Percentiles rank a stretch among this genome's conserved stretches.
Conservation (phyloP, 2,797 vertebrate genomes). For the Silurus lanzhouensis region DNA sequence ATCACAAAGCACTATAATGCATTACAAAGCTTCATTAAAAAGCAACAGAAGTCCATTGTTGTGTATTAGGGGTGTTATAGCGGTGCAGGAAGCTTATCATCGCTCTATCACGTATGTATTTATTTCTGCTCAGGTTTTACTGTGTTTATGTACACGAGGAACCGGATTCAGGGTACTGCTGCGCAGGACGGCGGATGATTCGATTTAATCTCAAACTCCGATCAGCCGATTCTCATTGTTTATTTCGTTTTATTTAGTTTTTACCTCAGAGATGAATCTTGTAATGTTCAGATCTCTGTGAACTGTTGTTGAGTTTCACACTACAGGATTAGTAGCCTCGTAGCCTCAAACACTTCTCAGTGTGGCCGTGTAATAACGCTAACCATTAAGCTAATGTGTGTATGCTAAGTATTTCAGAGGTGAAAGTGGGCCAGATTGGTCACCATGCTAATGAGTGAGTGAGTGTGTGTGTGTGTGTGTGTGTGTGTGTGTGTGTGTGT, state of each 20-base stretch:
- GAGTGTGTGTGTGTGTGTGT: slow-evolving; percentile 15
- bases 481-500: slow-evolving; percentile 13
- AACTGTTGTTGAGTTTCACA: neutral
- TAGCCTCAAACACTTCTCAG: neutral
- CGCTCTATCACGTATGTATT: too few species aligned
- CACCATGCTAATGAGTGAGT: neutral
- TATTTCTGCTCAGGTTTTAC: too few species aligned
- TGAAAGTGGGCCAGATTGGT: neutral
- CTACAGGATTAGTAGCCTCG: neutral
- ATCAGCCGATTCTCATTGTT: neutral
- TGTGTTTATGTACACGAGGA: neutral
- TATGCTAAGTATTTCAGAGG: neutral
- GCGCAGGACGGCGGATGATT: neutral
- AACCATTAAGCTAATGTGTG: neutral
- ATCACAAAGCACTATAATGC: too few species aligned
- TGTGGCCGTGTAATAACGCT: neutral
- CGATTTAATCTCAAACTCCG: neutral
- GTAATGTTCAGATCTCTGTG: neutral
- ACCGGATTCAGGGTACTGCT: slow-evolving; percentile 9
- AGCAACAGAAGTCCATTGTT: too few species aligned
- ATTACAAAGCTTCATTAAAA: too few species aligned
- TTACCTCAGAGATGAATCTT: neutral
- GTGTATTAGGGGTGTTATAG: too few species aligned
- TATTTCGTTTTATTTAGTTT: neutral
- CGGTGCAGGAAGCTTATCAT: too few species aligned